phyloP scores from a whole-genome alignment of 2,797 vertebrate genomes.

The Onychomys torridus region DNA sequence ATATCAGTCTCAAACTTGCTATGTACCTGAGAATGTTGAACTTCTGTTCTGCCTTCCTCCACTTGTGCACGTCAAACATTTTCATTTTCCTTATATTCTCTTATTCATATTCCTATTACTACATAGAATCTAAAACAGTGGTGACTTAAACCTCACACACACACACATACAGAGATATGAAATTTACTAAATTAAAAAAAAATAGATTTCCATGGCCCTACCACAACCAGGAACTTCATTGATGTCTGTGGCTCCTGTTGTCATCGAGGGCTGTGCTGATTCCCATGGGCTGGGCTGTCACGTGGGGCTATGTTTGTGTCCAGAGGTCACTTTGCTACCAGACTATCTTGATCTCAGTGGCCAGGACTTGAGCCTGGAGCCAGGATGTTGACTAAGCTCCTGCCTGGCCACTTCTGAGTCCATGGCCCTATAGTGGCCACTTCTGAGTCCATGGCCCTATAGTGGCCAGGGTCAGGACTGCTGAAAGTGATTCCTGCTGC shows the following conservation, averaged over 20 bases:
- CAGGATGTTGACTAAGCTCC: neutral
- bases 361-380: neutral
- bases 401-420: neutral
- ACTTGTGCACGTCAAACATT: neutral
- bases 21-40: neutral
- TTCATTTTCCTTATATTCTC: neutral
- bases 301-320: neutral
- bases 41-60: neutral
- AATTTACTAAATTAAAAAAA: slow-evolving; percentile 34
- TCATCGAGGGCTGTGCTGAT: neutral
- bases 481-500: neutral
- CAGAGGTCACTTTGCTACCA: rapidly evolving
- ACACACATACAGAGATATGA: neutral
- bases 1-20: neutral
- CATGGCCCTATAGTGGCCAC: neutral
- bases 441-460: neutral
- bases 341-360: neutral
- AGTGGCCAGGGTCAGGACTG: neutral
- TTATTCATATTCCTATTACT: neutral
- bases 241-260: neutral
- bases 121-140: slow-evolving; percentile 2
- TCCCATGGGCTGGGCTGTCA: neutral
- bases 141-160: neutral
- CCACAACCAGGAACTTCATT: neutral
- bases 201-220: neutral